phyloP scores from a whole-genome alignment of 2,888 invertebrate genomes.

The Drosophila fulvimacula region DNA sequence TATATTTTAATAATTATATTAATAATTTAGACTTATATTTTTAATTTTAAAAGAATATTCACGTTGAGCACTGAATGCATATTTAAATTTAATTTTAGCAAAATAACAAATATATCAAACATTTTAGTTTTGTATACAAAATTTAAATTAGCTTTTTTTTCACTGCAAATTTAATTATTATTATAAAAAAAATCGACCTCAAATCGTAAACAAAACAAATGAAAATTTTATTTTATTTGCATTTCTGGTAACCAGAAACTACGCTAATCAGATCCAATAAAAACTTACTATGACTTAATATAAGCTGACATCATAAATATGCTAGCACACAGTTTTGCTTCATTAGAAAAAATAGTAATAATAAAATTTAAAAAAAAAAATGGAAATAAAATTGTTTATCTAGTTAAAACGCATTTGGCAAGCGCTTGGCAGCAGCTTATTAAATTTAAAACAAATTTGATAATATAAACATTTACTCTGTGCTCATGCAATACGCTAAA shows the following conservation, averaged over 20 bases:
- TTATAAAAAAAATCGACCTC: neutral
- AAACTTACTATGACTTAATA: neutral
- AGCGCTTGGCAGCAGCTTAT: neutral
- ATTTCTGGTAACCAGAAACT: neutral
- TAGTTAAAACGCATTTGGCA: slow-evolving; percentile 3
- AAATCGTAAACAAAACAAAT: neutral
- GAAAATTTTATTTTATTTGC: neutral
- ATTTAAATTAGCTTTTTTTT: neutral
- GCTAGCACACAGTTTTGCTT: neutral
- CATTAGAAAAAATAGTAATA: neutral
- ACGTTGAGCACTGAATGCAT: no score
- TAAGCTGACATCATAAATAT: neutral
- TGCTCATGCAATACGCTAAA: slow-evolving; percentile 8
- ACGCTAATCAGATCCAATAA: neutral
- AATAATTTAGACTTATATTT: neutral
- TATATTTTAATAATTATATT: no score
- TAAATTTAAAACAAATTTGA: slow-evolving; percentile 1
- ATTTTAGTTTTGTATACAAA: no score
- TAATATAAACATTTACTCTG: neutral
- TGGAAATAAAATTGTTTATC: neutral
- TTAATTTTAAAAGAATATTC: no score
- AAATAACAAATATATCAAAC: no score
- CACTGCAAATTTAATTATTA: neutral
- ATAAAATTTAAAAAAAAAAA: no score
- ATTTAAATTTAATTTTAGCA: no score